Evolutionary conservation across 2,113 vertebrate genomes (phyloP), one percentile per base, ranked within the genome.

Genomic region (Vimba vimba): DNA sequence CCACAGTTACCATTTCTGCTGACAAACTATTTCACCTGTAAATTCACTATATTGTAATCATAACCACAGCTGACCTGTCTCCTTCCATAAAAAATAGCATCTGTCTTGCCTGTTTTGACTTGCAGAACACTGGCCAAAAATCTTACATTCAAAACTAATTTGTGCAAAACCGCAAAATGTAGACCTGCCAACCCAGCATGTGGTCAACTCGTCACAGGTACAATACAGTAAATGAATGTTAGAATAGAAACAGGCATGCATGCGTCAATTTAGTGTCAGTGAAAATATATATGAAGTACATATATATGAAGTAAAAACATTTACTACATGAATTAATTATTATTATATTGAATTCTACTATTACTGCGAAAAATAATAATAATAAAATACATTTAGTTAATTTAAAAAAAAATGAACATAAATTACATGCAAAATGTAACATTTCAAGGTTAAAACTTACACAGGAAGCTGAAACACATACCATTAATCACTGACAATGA

Each of bases 71-170:
- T 27, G 71, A 6, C n/a, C 23, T 75, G 71, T 75, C 43, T 75
- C 43, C 43, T 75, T 75, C 43, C n/a, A 47, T 75, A 75, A 75
- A 75, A 75, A 75, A 75, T 17, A 0, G 43, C 50, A 75, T 75
- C 71, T 13, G 43, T 75, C 43, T 17, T 27, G 50, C 71, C 71
- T 8, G 43, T 45, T 47, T 75, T 75, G 71, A 75, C 71, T 75
- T 75, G 71, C 71, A 75, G 39, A 75, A 47, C 71, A 75, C 17
- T 75, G 71, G 43, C 71, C 71, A 75, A n/a, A 47, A 25, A 75
- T 75, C n/a, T 50, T 75, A 27, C 39, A 75, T 75, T 75, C 71
- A 75, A 75, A 75, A 47, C 43, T 75, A 75, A 50, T 75, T 25
- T 27, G 43, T 75, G 71, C 43, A 75, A 74, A 74, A 39, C 71